These are phyloP conservation scores for Sericinus montela DNA, from an alignment of 2,888 invertebrate genomes.

Conservation along the genomic window DNA sequence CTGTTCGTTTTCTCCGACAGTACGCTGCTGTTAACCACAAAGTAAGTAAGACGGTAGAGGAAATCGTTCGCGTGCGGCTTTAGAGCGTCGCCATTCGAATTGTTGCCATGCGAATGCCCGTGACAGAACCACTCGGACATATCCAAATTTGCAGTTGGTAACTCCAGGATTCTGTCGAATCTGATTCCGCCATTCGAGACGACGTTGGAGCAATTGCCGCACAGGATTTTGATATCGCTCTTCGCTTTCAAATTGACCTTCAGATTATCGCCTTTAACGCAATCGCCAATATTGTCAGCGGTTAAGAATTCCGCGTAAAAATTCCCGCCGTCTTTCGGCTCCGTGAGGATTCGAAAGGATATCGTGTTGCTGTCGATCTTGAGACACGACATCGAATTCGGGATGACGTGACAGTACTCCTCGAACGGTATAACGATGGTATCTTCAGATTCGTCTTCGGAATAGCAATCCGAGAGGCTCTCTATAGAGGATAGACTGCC, in stretches of 20 bases:
- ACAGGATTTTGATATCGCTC: slow-evolving; percentile 50
- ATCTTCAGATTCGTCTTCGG: slow-evolving; percentile 59
- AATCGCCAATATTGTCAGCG: slow-evolving; percentile 31
- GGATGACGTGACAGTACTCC: slow-evolving; percentile 66
- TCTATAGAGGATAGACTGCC: slow-evolving; percentile 70
- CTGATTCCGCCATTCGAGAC: slow-evolving; percentile 62
- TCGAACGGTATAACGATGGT: slow-evolving; percentile 54
- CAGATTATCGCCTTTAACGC: slow-evolving; percentile 36
- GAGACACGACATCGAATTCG: slow-evolving; percentile 72
- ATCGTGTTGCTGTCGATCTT: slow-evolving; percentile 67
- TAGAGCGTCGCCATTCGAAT: slow-evolving; percentile 35
- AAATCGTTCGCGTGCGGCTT: slow-evolving; percentile 76
- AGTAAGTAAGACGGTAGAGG: slow-evolving; percentile 78
- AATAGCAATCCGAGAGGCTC: slow-evolving; percentile 59
- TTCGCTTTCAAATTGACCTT: slow-evolving; percentile 49
- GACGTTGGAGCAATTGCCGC: slow-evolving; percentile 64
- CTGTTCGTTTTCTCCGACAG: slow-evolving; percentile 63
- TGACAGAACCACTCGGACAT: slow-evolving; percentile 85
- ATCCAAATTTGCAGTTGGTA: slow-evolving; percentile 80
- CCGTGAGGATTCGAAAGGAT: slow-evolving; percentile 69
- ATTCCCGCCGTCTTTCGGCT: slow-evolving; percentile 64
- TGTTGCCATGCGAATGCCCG: slow-evolving; percentile 49
- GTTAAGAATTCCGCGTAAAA: slow-evolving; percentile 65
- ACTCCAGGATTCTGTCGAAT: slow-evolving; percentile 80
- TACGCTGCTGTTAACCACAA: slow-evolving; percentile 63